Conservation (phyloP, 1,140 invertebrate genomes). For the Melanaphis sacchari region DNA sequence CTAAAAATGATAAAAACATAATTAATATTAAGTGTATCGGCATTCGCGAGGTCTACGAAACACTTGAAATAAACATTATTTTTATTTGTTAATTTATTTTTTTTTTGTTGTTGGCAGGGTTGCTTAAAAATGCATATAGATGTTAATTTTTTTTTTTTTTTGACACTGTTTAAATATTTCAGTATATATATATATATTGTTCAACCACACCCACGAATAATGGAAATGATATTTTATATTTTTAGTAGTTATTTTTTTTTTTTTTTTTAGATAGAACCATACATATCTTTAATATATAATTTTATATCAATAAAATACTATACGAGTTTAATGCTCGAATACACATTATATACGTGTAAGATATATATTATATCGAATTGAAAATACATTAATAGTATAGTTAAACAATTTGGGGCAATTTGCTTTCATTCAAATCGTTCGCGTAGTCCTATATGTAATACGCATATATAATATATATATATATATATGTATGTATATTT, state of each 20-base stretch:
- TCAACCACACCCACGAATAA: neutral
- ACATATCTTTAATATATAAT: neutral
- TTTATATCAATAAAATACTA: neutral
- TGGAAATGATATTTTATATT: neutral
- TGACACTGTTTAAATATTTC: neutral
- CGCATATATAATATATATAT: neutral
- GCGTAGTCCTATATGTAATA: neutral
- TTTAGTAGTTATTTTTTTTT: neutral
- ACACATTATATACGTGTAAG: no score
- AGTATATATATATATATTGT: no score
- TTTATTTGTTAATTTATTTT: neutral
- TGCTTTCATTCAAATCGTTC: neutral
- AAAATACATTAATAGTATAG: neutral
- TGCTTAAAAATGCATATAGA: neutral
- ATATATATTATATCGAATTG: no score
- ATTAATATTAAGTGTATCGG: no score
- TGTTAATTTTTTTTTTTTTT: neutral
- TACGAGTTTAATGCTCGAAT: neutral
- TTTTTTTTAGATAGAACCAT: neutral
- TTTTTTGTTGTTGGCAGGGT: neutral
- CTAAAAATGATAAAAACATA: no score
- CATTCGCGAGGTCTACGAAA: no score
- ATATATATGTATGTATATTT: neutral
- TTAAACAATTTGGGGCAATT: neutral
- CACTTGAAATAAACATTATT: neutral